Evolutionary conservation across 2,113 vertebrate genomes (phyloP).

Genomic region (Apodemus speciosus): DNA sequence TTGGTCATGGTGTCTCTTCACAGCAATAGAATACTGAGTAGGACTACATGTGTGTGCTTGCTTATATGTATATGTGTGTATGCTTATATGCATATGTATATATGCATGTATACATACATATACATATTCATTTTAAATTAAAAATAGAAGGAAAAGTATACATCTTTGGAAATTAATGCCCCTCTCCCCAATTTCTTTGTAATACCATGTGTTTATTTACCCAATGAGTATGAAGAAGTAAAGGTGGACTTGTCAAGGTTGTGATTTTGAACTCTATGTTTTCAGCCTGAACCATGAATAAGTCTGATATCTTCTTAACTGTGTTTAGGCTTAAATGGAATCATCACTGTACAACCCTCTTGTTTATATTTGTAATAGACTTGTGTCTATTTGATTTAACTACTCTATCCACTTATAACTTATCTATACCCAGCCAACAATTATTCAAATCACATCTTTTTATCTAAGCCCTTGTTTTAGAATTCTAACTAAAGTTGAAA

Average conservation of each 20-base stretch:
- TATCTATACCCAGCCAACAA: not conserved
- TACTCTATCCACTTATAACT: not conserved
- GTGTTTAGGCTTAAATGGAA: not conserved
- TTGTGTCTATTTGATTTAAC: constrained; percentile 23
- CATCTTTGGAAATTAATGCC: constrained; percentile 26
- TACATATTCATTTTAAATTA: not conserved
- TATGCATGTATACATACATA: not conserved
- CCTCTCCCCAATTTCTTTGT: not conserved
- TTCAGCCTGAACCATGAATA: constrained; percentile 8
- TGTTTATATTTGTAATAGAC: not conserved
- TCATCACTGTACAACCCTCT: not conserved
- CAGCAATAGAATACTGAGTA: not conserved
- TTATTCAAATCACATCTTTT: constrained; percentile 39
- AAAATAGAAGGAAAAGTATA: constrained; percentile 45
- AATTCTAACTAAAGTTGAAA: not conserved
- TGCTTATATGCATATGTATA: not conserved
- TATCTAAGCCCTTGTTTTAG: not conserved
- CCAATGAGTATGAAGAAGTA: not conserved
- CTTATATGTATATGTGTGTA: not conserved
- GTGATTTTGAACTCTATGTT: constrained; percentile 16
- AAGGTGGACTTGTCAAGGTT: not conserved
- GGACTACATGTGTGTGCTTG: not conserved
- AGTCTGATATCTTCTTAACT: constrained; percentile 10
- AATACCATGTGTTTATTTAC: not conserved
- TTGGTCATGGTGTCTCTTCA: not conserved